Percentiles rank a stretch among this genome's conserved stretches.
These are phyloP conservation scores for Neomonachus schauinslandi DNA, from an alignment of 2,113 vertebrate species.

Conservation along the genomic window DNA sequence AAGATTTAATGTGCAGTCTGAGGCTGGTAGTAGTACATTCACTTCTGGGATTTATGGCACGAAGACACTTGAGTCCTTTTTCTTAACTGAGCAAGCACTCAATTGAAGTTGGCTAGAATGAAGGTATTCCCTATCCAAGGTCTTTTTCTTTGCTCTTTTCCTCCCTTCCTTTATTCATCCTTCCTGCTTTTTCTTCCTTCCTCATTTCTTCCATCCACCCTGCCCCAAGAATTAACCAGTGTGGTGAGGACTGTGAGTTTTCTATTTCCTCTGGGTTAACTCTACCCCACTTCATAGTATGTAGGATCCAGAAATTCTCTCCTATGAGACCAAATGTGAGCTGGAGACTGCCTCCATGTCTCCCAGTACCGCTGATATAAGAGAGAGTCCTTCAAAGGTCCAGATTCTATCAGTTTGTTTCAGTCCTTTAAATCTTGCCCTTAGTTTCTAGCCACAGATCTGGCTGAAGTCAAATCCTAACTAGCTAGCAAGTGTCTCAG, in stretches of 20 bases:
- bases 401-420: background rate
- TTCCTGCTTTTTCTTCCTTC: background rate
- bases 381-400: background rate
- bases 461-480: background rate
- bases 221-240: background rate
- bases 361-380: background rate
- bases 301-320: background rate
- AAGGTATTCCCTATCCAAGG: background rate
- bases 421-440: background rate
- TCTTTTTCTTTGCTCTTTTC: background rate
- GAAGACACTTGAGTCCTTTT: background rate
- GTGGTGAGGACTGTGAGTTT: background rate
- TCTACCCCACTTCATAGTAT: background rate
- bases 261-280: background rate
- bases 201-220: background rate
- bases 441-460: background rate
- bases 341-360: background rate
- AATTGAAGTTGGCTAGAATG: background rate
- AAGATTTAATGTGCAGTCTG: background rate
- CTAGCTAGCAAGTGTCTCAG: background rate
- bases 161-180: background rate
- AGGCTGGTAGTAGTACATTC: background rate
- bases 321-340: background rate
- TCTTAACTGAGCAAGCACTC: background rate
- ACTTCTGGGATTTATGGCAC: background rate